A percentile compares a stretch with the other conserved stretches of the same genome.
These are phyloP conservation scores for Brachyptera putata DNA, from an alignment of 2,888 invertebrate genomes.

Conservation along the genomic window DNA sequence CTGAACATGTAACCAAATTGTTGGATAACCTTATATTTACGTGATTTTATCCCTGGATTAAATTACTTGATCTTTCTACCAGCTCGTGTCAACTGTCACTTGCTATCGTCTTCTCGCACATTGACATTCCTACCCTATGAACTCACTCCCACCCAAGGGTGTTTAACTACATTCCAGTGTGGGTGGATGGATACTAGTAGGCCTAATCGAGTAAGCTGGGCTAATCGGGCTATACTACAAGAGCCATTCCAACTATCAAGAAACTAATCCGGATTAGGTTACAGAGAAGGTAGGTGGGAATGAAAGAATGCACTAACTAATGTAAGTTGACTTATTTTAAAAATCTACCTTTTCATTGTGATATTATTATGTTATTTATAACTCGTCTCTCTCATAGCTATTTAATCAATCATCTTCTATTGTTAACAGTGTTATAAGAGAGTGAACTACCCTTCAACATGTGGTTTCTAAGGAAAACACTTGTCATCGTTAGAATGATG, in stretches of 20 bases:
- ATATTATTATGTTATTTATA: neutral
- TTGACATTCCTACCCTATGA: neutral
- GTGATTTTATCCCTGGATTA: no score
- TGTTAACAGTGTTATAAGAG: neutral
- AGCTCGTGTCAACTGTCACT: conserved; percentile 13
- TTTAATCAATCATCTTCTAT: neutral
- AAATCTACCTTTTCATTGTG: conserved; percentile 11
- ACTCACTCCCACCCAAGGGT: neutral
- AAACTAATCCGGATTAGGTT: conserved; percentile 5
- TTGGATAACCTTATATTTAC: no score
- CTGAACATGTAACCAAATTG: no score
- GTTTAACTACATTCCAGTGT: neutral
- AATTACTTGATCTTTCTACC: neutral
- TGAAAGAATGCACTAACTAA: conserved; percentile 11
- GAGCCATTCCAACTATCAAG: neutral
- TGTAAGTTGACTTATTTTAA: conserved; percentile 5
- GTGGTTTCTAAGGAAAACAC: neutral
- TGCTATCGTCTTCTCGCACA: neutral
- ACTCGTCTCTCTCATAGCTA: no score
- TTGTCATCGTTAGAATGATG: neutral
- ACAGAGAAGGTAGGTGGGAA: no score
- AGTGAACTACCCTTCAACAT: neutral
- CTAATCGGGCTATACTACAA: neutral
- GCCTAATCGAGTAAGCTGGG: conserved; percentile 10
- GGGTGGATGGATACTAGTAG: conserved; percentile 3